These are phyloP conservation scores for Pachyseris speciosa DNA, from an alignment of 64 coral and sea anemone species.

Conservation along the genomic window DNA sequence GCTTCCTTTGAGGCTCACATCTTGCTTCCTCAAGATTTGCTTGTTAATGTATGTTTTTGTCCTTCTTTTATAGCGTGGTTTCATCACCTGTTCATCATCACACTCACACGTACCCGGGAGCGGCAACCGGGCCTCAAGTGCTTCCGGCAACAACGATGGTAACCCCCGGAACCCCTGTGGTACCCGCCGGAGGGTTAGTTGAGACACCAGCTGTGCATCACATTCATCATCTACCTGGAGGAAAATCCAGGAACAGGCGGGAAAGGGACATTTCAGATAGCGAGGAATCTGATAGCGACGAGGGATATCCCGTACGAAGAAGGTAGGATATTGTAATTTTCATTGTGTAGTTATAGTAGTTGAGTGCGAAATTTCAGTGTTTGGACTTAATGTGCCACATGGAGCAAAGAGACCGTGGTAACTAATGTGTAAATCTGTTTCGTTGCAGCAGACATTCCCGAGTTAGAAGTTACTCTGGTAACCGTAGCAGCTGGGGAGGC, in stretches of 20 bases:
- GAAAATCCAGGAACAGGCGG: conserved; percentile 15
- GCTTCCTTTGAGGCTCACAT: not conserved
- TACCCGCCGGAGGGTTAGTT: conserved; percentile 17
- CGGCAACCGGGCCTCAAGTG: not conserved
- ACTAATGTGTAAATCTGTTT: not conserved
- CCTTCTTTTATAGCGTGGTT: conserved; percentile 26
- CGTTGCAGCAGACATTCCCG: conserved; percentile 50
- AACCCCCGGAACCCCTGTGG: conserved; percentile 1
- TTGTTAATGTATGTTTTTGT: not conserved
- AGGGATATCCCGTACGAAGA: conserved; percentile 36
- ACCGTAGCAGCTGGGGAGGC: conserved; percentile 33
- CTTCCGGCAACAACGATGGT: not conserved
- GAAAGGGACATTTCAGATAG: not conserved
- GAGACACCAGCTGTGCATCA: conserved; percentile 75
- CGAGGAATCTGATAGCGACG: conserved; percentile 81
- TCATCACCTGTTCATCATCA: conserved; percentile 73
- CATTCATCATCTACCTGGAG: conserved; percentile 78
- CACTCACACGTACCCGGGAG: conserved; percentile 77
- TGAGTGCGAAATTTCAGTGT: not conserved
- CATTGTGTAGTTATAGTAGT: not conserved
- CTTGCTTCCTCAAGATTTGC: not conserved
- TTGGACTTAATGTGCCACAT: not conserved
- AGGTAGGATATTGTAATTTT: not conserved
- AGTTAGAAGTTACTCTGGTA: conserved; percentile 26
- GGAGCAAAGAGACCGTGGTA: no score